Evolutionary conservation across 53 echinoderm and acorn worm species (phyloP).

Genomic region (Glandiceps talaboti): DNA sequence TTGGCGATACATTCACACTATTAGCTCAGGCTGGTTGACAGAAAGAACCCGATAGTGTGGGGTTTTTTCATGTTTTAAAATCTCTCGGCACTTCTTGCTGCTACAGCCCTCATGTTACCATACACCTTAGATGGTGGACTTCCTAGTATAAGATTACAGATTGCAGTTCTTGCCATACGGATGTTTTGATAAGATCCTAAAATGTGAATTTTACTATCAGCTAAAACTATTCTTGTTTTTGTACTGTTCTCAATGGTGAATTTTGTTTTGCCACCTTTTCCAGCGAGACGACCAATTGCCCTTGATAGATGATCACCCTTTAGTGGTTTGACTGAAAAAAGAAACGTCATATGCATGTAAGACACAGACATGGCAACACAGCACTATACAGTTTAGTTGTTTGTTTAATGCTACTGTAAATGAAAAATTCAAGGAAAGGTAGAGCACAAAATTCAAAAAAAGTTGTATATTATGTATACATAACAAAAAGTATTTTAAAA

Average conservation of each 20-base stretch:
- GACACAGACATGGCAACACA: no score
- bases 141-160: slow-evolving; percentile 92
- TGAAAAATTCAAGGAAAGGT: no score
- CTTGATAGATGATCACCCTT: slow-evolving; percentile 90
- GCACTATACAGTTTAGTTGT: no score
- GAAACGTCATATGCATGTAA: no score
- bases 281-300: slow-evolving; percentile 87
- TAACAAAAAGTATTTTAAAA: no score
- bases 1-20: no score
- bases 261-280: slow-evolving; percentile 95
- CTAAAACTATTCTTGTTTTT: slow-evolving; percentile 87
- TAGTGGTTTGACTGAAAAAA: slow-evolving; percentile 68
- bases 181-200: slow-evolving; percentile 95
- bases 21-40: no score
- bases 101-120: slow-evolving; percentile 96
- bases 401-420: no score
- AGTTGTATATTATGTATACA: no score
- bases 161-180: slow-evolving; percentile 91
- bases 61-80: slow-evolving; percentile 51
- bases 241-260: slow-evolving; percentile 96
- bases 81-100: slow-evolving; percentile 77
- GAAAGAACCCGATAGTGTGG: no score
- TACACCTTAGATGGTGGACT: slow-evolving; percentile 97
- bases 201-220: slow-evolving; percentile 69
- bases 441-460: no score